phyloP scores from a whole-genome alignment of 2,888 invertebrate species.

The Hybos culiciformis region DNA sequence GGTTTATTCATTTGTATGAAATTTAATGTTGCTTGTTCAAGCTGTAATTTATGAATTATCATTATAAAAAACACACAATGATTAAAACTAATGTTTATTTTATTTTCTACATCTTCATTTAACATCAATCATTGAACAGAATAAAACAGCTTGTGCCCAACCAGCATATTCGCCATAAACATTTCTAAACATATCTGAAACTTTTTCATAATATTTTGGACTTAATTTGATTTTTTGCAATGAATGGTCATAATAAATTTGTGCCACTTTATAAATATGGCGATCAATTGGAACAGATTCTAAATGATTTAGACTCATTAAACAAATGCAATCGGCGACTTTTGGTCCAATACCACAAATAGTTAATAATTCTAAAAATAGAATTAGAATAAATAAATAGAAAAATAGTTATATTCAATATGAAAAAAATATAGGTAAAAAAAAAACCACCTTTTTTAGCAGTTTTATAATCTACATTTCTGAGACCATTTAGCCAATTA shows the following conservation, averaged over 20 bases:
- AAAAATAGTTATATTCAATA: too few relatives aligned
- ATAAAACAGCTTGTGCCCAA: slow-evolving; percentile 79
- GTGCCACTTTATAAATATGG: slow-evolving; percentile 86
- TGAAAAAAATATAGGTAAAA: too few relatives aligned
- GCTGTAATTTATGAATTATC: background rate
- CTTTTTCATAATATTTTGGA: slow-evolving; percentile 70
- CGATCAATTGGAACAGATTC: slow-evolving; percentile 90
- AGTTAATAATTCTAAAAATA: slow-evolving; percentile 53
- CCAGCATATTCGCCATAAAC: slow-evolving; percentile 80
- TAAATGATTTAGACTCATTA: slow-evolving; percentile 87
- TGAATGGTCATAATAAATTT: slow-evolving; percentile 64
- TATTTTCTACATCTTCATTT: background rate
- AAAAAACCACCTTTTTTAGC: too few relatives aligned
- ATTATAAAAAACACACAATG: background rate
- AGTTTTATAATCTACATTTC: slow-evolving; percentile 51
- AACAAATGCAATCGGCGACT: slow-evolving; percentile 94
- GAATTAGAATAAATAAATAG: too few relatives aligned
- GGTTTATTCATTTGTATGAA: too few relatives aligned
- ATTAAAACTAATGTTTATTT: background rate
- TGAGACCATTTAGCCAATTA: slow-evolving; percentile 58
- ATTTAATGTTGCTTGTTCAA: too few relatives aligned
- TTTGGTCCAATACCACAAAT: slow-evolving; percentile 89
- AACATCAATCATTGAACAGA: background rate
- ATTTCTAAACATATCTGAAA: slow-evolving; percentile 63
- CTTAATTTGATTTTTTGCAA: slow-evolving; percentile 60